These are phyloP conservation scores for Discoglossus pictus DNA, from an alignment of 2,797 vertebrate genomes.

Conservation along the genomic window DNA sequence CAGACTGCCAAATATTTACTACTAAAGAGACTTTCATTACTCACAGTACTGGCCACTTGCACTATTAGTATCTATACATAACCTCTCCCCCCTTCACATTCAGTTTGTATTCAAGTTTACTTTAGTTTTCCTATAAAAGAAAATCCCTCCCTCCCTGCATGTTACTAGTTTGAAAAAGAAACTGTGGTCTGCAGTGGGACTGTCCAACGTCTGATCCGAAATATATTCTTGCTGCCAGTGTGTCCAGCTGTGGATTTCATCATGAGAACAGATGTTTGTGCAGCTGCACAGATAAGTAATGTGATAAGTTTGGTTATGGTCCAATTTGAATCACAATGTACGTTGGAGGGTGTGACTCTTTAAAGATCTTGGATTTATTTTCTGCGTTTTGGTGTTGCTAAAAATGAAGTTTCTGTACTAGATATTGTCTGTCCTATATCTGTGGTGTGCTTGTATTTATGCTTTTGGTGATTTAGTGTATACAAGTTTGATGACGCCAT, in stretches of 20 bases:
- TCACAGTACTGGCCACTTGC: no score
- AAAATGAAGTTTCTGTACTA: no score
- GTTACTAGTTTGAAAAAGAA: background rate
- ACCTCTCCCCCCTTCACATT: background rate
- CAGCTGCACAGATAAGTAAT: conserved; percentile 39
- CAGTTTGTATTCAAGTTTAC: background rate
- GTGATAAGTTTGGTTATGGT: conserved; percentile 41
- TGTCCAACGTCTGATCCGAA: background rate
- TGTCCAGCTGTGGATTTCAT: conserved; percentile 29
- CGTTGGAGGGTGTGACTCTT: conserved; percentile 21
- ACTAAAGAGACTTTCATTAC: no score
- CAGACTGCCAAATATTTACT: no score
- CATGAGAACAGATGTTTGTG: conserved; percentile 33
- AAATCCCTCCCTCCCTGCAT: background rate
- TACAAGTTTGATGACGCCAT: no score
- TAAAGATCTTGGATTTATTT: background rate
- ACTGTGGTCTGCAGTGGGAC: background rate
- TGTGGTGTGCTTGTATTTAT: no score
- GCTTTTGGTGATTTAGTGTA: no score
- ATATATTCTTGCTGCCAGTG: background rate
- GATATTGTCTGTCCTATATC: background rate
- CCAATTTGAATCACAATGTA: conserved; percentile 34
- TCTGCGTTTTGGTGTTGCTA: background rate
- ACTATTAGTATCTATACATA: background rate
- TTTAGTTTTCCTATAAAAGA: background rate